Evolutionary conservation across 1,140 invertebrate species (phyloP).

Genomic region (Frieseomelitta varia): DNA sequence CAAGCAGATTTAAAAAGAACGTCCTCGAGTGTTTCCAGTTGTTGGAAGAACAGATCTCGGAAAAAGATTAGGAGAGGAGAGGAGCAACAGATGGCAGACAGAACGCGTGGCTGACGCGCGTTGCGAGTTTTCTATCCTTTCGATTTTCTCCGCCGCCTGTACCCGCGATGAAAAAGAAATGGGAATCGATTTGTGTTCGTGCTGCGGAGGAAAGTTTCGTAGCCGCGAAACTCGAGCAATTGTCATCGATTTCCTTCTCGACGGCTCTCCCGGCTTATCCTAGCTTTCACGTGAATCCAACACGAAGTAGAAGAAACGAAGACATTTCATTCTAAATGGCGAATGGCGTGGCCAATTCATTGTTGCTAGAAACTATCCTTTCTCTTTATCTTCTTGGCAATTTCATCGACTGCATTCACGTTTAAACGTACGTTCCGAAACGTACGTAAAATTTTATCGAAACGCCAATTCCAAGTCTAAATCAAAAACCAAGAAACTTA

Average conservation of each 20-base stretch:
- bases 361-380: no score
- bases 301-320: neutral
- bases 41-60: slow-evolving; percentile 24
- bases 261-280: neutral
- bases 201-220: neutral
- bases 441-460: no score
- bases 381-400: no score
- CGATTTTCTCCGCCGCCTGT: neutral
- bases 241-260: neutral
- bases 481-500: no score
- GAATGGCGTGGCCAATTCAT: no score
- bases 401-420: no score
- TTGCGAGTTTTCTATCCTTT: slow-evolving; percentile 46
- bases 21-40: slow-evolving; percentile 17
- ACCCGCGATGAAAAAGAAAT: neutral
- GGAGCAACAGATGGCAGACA: slow-evolving; percentile 74
- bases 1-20: neutral
- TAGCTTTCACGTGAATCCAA: neutral
- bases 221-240: neutral
- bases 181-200: neutral
- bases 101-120: slow-evolving; percentile 56
- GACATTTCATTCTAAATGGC: no score
- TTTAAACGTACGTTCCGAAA: no score
- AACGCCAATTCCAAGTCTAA: no score
- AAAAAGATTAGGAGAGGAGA: slow-evolving; percentile 51